phyloP scores from a whole-genome alignment of 1,140 invertebrate species.

The Drosophila kikkawai region DNA sequence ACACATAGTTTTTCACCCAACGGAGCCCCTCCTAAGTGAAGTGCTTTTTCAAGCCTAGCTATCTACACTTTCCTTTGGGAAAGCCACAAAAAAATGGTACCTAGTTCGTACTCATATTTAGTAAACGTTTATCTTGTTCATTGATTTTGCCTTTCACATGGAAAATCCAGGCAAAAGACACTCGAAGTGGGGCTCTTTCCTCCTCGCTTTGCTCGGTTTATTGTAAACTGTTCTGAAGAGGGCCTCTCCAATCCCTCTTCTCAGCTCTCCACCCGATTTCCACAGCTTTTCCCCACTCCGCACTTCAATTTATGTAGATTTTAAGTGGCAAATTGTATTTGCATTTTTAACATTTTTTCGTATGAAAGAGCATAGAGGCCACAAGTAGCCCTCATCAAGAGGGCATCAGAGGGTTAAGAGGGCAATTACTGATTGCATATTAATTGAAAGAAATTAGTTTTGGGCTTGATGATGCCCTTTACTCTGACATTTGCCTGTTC shows the following conservation, averaged over 20 bases:
- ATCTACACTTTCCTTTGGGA: constrained; percentile 12
- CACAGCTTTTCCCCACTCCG: constrained; percentile 15
- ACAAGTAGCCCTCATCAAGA: constrained; percentile 58
- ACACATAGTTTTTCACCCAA: constrained; percentile 4
- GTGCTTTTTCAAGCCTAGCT: neutral
- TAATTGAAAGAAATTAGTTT: constrained; percentile 47
- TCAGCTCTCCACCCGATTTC: constrained; percentile 5
- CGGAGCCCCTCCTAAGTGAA: neutral
- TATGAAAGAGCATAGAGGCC: constrained; percentile 52
- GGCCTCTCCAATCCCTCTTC: constrained; percentile 50
- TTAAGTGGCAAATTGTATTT: constrained; percentile 82
- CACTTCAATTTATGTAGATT: constrained; percentile 73
- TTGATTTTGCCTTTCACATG: constrained; percentile 52
- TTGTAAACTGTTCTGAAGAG: constrained; percentile 68
- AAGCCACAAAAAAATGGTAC: constrained; percentile 17
- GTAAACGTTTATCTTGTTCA: constrained; percentile 52
- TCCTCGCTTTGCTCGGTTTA: constrained; percentile 33
- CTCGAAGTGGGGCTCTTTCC: constrained; percentile 16
- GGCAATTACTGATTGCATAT: constrained; percentile 57
- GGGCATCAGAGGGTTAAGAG: constrained; percentile 11
- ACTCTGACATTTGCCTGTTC: constrained; percentile 13
- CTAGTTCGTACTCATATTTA: constrained; percentile 38
- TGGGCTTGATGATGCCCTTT: neutral
- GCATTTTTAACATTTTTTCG: constrained; percentile 65
- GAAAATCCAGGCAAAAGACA: constrained; percentile 15